Evolutionary conservation across 2,797 vertebrate genomes (phyloP), one percentile per base, ranked within the genome.

Genomic region (Sebastes paucispinis): DNA sequence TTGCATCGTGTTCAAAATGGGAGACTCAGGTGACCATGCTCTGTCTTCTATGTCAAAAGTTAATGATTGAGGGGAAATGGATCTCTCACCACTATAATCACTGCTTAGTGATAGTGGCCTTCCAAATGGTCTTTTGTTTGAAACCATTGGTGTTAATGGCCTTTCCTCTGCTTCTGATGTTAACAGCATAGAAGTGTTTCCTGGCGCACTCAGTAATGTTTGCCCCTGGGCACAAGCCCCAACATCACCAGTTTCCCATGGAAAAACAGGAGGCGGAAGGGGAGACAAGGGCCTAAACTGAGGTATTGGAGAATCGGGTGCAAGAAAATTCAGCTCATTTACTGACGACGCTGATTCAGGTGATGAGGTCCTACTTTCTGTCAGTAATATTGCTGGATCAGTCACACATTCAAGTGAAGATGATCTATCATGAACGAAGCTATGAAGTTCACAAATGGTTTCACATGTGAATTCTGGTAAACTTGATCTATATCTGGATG

Each of bases 231-330:
- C 27, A 29, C 57, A 72, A 58, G 67, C 20, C 18, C 16, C 55
- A 29, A 16, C 50, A 64, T 83, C 65, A 50, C 14, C 57, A 43
- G 67, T 78, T 77, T 93, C 90, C 91, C 87, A 91, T 18, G 73
- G 69, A 59, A 86, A 47, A 59, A 87, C 62, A 55, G 84, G 39
- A 11, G 92, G 93, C 27, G 92, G 91, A 10, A 94, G 86, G 4
- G 93, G 93, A 59, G 93, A 94, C 72, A 94, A 87, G 2, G 92
- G 93, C 66, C 93, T 93, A 50, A 89, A 91, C 22, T 86, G 83
- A 79, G 87, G 90, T 55, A 85, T 22, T 18, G 81, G 83, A 54
- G 88, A 93, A 83, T 95, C 94, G 29, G 91, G 88, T 54, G 77
- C 64, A 18, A 94, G 92, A 65, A 87, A 62, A 59, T 39, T 75